phyloP scores from a whole-genome alignment of 2,113 vertebrate genomes.

The Urocynchramus pylzowi region DNA sequence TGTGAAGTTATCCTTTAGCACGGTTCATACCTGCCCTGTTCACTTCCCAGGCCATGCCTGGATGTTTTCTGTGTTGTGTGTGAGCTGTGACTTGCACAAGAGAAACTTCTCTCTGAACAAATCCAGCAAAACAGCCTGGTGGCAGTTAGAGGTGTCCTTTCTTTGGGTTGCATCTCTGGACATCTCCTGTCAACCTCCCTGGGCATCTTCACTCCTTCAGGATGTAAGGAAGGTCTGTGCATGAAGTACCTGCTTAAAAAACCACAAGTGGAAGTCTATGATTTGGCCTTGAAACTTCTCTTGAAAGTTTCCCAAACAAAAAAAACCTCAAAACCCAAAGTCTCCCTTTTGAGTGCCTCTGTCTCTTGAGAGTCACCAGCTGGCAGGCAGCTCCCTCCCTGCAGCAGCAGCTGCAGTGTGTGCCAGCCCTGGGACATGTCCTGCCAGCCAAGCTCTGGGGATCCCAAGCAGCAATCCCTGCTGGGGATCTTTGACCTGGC shows the following conservation, averaged over 20 bases:
- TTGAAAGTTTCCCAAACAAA: neutral
- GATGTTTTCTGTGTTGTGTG: neutral
- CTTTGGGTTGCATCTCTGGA: neutral
- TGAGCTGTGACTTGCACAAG: neutral
- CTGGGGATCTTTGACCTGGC: neutral
- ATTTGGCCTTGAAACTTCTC: neutral
- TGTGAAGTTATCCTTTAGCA: neutral
- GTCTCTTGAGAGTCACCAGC: neutral
- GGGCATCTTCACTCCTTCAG: neutral
- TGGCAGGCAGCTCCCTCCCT: neutral
- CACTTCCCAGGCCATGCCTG: neutral
- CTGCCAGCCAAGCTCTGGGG: neutral
- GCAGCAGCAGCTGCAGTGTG: neutral
- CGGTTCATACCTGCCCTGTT: neutral
- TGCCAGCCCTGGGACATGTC: neutral
- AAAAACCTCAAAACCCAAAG: neutral
- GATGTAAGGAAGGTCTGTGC: neutral
- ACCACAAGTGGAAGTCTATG: rapidly evolving
- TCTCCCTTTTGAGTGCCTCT: neutral
- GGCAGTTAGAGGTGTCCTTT: neutral
- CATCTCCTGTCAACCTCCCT: neutral
- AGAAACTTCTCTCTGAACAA: neutral
- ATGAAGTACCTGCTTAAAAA: neutral
- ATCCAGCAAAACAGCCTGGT: neutral
- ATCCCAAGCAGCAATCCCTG: neutral